Evolutionary conservation across 2,113 vertebrate genomes (phyloP).

Genomic region (Galbula dea): DNA sequence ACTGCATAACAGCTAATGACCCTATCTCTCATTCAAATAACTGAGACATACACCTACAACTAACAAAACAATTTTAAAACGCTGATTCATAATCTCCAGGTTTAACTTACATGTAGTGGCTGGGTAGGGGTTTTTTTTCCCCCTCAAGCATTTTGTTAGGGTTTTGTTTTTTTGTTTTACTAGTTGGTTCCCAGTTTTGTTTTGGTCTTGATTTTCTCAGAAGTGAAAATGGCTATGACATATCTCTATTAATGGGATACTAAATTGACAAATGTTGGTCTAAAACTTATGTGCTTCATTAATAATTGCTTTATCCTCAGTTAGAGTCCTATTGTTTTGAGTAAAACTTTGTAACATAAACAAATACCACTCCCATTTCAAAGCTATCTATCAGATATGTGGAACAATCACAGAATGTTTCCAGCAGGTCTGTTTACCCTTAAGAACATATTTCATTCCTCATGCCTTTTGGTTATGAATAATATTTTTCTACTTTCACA

Average conservation of each 20-base stretch:
- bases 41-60: background rate
- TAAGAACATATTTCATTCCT: background rate
- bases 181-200: background rate
- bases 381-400: background rate
- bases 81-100: background rate
- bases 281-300: background rate
- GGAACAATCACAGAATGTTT: background rate
- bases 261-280: background rate
- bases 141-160: no score
- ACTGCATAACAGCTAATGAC: background rate
- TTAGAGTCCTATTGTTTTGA: background rate
- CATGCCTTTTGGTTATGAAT: background rate
- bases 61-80: no score
- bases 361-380: background rate
- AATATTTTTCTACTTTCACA: background rate
- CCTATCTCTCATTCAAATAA: background rate
- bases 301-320: background rate
- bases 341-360: background rate
- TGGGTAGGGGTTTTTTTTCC: no score
- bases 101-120: background rate
- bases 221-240: background rate
- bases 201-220: background rate
- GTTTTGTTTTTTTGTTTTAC: background rate
- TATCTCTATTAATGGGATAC: background rate
- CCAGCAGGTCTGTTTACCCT: background rate